phyloP scores from a whole-genome alignment of 1,140 invertebrate species.

The Apis laboriosa region DNA sequence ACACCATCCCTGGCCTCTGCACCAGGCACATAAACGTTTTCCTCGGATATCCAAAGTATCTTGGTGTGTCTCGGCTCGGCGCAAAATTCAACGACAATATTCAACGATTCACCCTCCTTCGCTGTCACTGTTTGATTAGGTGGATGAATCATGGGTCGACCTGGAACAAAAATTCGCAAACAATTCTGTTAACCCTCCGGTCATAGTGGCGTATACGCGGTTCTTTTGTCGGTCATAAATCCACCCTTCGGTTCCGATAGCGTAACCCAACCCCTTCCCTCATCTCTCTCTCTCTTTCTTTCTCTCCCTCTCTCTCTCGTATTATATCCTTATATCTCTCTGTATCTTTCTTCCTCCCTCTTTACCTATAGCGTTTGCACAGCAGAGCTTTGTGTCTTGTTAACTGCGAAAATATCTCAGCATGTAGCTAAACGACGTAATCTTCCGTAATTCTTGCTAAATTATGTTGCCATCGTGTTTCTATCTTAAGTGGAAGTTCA shows the following conservation, averaged over 20 bases:
- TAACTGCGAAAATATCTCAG: slow-evolving; percentile 51
- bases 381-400: slow-evolving; percentile 52
- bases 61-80: slow-evolving; percentile 82
- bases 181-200: slow-evolving; percentile 34
- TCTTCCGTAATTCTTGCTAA: slow-evolving; percentile 27
- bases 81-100: slow-evolving; percentile 83
- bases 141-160: slow-evolving; percentile 82
- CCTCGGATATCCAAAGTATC: slow-evolving; percentile 82
- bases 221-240: slow-evolving; percentile 36
- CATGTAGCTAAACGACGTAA: slow-evolving; percentile 22
- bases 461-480: background rate
- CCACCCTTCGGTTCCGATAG: background rate
- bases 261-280: background rate
- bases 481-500: slow-evolving; percentile 2
- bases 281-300: background rate
- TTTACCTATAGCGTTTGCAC: background rate
- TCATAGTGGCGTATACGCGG: background rate
- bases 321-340: too few relatives aligned
- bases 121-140: slow-evolving; percentile 81
- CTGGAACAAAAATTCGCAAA: slow-evolving; percentile 76
- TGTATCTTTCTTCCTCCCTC: background rate
- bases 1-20: slow-evolving; percentile 78
- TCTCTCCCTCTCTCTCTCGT: background rate
- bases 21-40: slow-evolving; percentile 81
- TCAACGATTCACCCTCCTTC: slow-evolving; percentile 80